Evolutionary conservation across 92 coral and sea anemone genomes (phyloP).

Genomic region (Muricea muricata): DNA sequence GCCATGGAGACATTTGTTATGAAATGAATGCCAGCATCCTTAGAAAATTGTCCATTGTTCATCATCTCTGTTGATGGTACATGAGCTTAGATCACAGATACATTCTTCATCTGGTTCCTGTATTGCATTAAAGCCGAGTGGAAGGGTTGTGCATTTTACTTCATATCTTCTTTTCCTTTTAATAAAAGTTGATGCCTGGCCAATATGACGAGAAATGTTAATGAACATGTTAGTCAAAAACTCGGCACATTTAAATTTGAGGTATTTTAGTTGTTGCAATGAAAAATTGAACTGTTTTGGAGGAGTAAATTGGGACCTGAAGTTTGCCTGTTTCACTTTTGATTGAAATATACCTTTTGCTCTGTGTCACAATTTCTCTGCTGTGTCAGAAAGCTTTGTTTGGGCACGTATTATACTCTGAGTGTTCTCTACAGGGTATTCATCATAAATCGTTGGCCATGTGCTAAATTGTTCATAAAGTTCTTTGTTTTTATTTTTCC

Average conservation of each 20-base stretch:
- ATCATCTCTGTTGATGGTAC: not conserved
- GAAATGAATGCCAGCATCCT: too few species aligned
- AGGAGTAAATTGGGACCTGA: too few species aligned
- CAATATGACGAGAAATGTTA: not conserved
- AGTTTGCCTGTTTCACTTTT: slow-evolving; percentile 50
- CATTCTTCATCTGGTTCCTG: slow-evolving; percentile 39
- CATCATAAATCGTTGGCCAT: too few species aligned
- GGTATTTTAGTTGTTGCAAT: slow-evolving; percentile 43
- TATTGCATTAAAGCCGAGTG: slow-evolving; percentile 50
- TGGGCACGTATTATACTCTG: too few species aligned
- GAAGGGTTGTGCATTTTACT: slow-evolving; percentile 30
- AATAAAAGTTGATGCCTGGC: not conserved
- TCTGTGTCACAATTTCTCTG: too few species aligned
- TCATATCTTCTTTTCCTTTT: not conserved
- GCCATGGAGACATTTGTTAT: slow-evolving; percentile 42
- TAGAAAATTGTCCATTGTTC: slow-evolving; percentile 28
- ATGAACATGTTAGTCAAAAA: slow-evolving; percentile 42
- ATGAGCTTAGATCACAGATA: slow-evolving; percentile 53
- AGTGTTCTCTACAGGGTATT: too few species aligned
- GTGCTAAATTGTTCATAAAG: too few species aligned
- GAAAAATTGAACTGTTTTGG: slow-evolving; percentile 60
- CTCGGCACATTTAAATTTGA: slow-evolving; percentile 63
- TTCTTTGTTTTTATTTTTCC: slow-evolving; percentile 60
- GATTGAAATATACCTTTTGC: slow-evolving; percentile 62
- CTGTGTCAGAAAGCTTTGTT: too few species aligned